These are phyloP conservation scores for Xestobium rufovillosum DNA, from an alignment of 2,888 invertebrate genomes.

Conservation along the genomic window DNA sequence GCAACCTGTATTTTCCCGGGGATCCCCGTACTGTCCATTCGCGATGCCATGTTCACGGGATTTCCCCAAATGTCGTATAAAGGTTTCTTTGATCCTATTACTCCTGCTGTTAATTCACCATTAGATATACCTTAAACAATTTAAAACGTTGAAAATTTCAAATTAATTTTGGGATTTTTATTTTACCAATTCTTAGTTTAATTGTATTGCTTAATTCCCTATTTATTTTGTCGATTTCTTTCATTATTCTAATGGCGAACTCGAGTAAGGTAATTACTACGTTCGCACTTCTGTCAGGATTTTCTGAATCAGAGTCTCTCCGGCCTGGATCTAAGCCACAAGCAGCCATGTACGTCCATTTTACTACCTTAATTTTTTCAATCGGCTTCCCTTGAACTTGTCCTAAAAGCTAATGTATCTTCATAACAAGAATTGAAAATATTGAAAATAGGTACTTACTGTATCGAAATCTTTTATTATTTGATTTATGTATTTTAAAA, in stretches of 20 bases:
- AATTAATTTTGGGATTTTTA: constrained; percentile 3
- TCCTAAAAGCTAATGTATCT: background rate
- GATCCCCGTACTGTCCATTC: constrained; percentile 90
- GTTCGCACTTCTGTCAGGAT: constrained; percentile 27
- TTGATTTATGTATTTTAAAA: constrained; percentile 62
- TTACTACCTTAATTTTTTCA: constrained; percentile 95
- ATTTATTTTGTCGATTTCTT: constrained; percentile 54
- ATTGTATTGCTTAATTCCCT: constrained; percentile 53
- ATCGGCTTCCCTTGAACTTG: constrained; percentile 63
- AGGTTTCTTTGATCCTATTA: constrained; percentile 89
- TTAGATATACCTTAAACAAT: constrained; percentile 69
- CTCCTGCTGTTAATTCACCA: constrained; percentile 88
- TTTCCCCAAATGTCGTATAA: constrained; percentile 97
- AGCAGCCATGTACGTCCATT: constrained; percentile 96
- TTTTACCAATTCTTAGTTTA: constrained; percentile 64
- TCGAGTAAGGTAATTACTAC: constrained; percentile 55
- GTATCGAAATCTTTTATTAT: constrained; percentile 92
- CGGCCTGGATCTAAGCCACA: constrained; percentile 74
- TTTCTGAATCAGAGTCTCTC: constrained; percentile 23
- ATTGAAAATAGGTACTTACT: constrained; percentile 53
- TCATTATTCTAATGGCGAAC: constrained; percentile 68
- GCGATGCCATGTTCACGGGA: constrained; percentile 91
- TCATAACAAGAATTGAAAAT: constrained; percentile 2
- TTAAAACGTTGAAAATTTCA: constrained; percentile 10
- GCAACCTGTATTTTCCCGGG: constrained; percentile 62